phyloP scores from a whole-genome alignment of 2,113 vertebrate genomes.

The Camelus bactrianus region DNA sequence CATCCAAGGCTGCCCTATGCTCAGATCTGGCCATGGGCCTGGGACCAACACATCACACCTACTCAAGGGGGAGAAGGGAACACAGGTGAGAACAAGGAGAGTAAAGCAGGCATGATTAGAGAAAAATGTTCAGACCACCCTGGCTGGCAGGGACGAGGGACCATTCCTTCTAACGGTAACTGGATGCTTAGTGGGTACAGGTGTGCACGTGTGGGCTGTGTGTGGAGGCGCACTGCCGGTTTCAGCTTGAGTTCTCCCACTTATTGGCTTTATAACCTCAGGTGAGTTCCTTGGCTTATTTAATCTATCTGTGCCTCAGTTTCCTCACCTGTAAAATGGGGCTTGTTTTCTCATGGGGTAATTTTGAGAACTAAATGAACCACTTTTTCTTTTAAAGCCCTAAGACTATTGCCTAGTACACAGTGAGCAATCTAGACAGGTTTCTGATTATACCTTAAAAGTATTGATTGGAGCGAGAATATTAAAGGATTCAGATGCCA shows the following conservation, averaged over 20 bases:
- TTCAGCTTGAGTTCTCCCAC: background rate
- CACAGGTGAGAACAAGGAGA: accelerated
- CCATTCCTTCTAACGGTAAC: background rate
- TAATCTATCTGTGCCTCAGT: background rate
- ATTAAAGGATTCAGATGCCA: background rate
- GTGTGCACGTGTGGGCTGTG: accelerated
- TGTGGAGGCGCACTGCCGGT: background rate
- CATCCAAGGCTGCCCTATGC: background rate
- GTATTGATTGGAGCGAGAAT: background rate
- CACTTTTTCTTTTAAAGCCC: background rate
- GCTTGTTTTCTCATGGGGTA: background rate
- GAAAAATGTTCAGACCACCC: too few species aligned
- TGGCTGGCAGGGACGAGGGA: too few species aligned
- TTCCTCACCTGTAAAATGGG: background rate
- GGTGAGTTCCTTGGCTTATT: background rate
- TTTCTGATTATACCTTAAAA: background rate
- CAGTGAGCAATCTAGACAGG: background rate
- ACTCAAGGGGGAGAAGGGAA: background rate
- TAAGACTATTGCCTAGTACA: background rate
- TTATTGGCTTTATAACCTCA: background rate
- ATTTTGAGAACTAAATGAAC: conserved; percentile 21
- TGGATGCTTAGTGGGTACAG: background rate
- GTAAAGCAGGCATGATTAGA: background rate
- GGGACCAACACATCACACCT: background rate
- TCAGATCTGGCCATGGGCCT: background rate